These are phyloP conservation scores for Oscarella lobularis DNA, from an alignment of 37 sponge, comb jelly and placozoan species.

Conservation along the genomic window DNA sequence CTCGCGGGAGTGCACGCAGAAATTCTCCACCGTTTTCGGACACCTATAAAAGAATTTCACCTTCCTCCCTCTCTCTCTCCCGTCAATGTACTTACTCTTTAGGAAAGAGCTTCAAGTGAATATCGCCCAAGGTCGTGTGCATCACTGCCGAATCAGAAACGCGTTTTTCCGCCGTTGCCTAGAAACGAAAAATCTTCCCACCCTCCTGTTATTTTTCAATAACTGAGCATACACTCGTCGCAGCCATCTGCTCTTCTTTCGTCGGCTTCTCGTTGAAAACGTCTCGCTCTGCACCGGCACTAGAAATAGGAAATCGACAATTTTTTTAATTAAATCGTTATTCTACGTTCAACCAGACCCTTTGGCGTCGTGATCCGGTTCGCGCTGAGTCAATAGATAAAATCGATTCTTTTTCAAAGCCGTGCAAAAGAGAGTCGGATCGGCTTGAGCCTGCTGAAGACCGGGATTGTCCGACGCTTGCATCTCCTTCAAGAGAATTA, in stretches of 20 bases:
- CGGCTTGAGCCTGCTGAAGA: slow-evolving; percentile 43
- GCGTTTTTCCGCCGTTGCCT: neutral
- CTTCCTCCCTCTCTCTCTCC: too few relatives aligned
- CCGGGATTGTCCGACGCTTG: slow-evolving; percentile 68
- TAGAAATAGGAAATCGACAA: neutral
- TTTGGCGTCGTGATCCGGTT: slow-evolving; percentile 54
- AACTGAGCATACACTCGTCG: slow-evolving; percentile 37
- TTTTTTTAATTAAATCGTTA: neutral
- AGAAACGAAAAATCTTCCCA: neutral
- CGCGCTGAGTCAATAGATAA: slow-evolving; percentile 74
- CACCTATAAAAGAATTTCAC: slow-evolving; percentile 41
- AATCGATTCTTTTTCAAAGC: slow-evolving; percentile 94
- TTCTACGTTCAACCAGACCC: neutral
- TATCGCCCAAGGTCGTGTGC: slow-evolving; percentile 49
- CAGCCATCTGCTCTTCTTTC: slow-evolving; percentile 84
- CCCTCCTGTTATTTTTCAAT: neutral
- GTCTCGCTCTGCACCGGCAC: slow-evolving; percentile 66
- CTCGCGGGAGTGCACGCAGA: slow-evolving; percentile 73
- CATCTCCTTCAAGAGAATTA: slow-evolving; percentile 41
- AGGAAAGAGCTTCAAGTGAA: slow-evolving; percentile 82
- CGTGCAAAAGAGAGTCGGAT: slow-evolving; percentile 78
- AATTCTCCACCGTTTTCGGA: slow-evolving; percentile 95
- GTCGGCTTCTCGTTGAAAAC: slow-evolving; percentile 96
- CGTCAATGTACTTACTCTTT: slow-evolving; percentile 51
- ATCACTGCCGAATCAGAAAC: slow-evolving; percentile 7